Evolutionary conservation across 2,797 vertebrate genomes (phyloP).

Genomic region (Channallabes apus): DNA sequence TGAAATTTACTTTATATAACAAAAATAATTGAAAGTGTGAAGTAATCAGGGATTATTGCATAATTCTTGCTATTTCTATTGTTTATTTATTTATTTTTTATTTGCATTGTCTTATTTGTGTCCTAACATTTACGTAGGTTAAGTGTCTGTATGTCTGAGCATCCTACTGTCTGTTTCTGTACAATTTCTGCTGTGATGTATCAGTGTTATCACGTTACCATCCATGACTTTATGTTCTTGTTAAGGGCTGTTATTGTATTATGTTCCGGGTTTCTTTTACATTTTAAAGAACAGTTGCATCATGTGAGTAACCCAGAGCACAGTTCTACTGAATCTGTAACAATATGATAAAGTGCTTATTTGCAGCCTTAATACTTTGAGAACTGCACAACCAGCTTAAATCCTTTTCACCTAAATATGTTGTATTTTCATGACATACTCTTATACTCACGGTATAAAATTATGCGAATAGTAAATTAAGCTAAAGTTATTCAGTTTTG

Average conservation of each 20-base stretch:
- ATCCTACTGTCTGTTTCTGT: not conserved
- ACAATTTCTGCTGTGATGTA: not conserved
- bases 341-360: not conserved
- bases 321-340: not conserved
- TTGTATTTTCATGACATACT: not conserved
- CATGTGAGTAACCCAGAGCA: not conserved
- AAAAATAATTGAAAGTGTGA: not conserved
- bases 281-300: constrained; percentile 2
- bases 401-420: not conserved
- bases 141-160: not conserved
- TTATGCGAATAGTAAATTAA: not conserved
- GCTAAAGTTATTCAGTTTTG: not conserved
- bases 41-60: constrained; percentile 4
- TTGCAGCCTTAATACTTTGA: constrained; percentile 2
- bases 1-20: not conserved
- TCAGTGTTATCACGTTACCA: not conserved
- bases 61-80: not conserved
- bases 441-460: not conserved
- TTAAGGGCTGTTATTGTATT: constrained; percentile 12
- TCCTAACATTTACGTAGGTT: not conserved
- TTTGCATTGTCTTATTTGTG: not conserved
- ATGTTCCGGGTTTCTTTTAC: not conserved
- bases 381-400: not conserved
- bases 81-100: constrained; percentile 2
- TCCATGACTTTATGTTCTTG: not conserved